Percentiles rank a stretch among this genome's conserved stretches.
These are phyloP conservation scores for Drosophila takahashii DNA, from an alignment of 1,140 invertebrate species.

Conservation along the genomic window DNA sequence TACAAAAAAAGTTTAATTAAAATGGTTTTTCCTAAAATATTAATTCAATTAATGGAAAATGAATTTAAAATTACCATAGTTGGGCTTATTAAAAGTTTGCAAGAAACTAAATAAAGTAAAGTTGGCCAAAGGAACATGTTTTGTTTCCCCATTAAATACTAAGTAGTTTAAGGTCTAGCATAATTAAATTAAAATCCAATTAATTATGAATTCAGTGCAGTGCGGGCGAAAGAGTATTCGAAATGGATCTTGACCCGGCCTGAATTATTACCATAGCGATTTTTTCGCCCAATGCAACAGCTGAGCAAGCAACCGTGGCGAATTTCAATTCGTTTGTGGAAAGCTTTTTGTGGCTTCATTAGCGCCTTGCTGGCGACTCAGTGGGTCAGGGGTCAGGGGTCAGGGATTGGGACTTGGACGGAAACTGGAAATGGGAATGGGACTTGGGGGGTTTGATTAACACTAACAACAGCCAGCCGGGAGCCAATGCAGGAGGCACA, in stretches of 20 bases:
- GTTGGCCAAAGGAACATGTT: too few relatives aligned
- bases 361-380: conserved; percentile 35
- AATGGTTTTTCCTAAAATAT: too few relatives aligned
- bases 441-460: conserved; percentile 53
- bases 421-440: background rate
- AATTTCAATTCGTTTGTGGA: conserved; percentile 53
- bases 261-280: conserved; percentile 1
- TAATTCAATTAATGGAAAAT: too few relatives aligned
- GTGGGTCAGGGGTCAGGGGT: background rate
- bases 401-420: background rate
- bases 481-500: conserved; percentile 27
- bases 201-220: background rate
- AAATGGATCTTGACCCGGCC: background rate
- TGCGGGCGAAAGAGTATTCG: background rate
- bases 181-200: background rate
- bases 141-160: background rate
- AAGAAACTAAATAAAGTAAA: too few relatives aligned
- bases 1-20: too few relatives aligned
- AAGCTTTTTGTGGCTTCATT: conserved; percentile 72
- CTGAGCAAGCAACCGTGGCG: conserved; percentile 11
- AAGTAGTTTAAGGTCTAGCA: too few relatives aligned
- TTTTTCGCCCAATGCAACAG: conserved; percentile 13
- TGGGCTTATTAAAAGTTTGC: too few relatives aligned
- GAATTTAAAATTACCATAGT: too few relatives aligned
- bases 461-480: conserved; percentile 23